These are phyloP conservation scores for Phaethon lepturus DNA, from an alignment of 2,113 vertebrate species.

Conservation along the genomic window DNA sequence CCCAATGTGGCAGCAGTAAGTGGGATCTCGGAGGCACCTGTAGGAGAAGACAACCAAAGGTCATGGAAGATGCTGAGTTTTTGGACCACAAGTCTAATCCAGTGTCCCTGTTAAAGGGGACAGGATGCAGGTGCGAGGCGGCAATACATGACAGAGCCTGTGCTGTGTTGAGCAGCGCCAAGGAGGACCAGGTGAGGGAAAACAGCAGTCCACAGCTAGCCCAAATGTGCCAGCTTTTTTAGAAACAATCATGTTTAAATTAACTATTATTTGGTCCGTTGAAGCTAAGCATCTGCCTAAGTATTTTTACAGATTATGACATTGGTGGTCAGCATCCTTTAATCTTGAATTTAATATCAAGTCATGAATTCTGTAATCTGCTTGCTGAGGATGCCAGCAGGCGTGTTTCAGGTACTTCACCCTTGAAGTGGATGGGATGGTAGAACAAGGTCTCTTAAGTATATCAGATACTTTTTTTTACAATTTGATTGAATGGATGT, in stretches of 20 bases:
- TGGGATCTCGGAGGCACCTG: background rate
- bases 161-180: fast-evolving
- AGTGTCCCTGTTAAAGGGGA: background rate
- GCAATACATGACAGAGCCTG: fast-evolving
- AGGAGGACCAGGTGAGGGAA: background rate
- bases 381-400: background rate
- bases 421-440: background rate
- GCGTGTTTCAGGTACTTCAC: background rate
- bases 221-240: background rate
- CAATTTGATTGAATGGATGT: background rate
- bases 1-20: background rate
- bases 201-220: fast-evolving
- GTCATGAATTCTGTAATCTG: background rate
- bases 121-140: background rate
- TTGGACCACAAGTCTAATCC: background rate
- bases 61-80: background rate
- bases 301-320: background rate
- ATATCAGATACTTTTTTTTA: background rate
- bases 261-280: background rate
- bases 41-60: background rate
- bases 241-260: background rate
- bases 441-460: background rate
- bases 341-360: background rate
- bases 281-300: background rate
- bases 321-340: background rate